Percentiles rank a stretch among this genome's conserved stretches.
These are phyloP conservation scores for Lasioglossum malachurum DNA, from an alignment of 2,888 invertebrate species.

Conservation along the genomic window DNA sequence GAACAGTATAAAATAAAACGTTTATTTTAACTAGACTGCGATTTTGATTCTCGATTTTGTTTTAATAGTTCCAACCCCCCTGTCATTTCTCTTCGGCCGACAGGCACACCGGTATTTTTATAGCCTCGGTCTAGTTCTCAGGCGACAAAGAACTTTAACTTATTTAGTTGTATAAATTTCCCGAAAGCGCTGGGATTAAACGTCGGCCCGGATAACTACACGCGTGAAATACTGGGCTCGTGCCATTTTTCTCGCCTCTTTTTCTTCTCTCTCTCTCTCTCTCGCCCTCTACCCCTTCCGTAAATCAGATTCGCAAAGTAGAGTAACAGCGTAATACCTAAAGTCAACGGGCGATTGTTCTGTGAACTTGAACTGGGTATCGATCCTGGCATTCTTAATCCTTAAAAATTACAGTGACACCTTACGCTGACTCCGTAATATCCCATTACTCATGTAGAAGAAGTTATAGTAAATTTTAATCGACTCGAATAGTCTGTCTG, in stretches of 20 bases:
- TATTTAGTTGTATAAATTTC: constrained; percentile 39
- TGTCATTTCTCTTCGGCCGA: neutral
- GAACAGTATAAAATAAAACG: neutral
- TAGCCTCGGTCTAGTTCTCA: neutral
- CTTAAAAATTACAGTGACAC: neutral
- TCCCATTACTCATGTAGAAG: neutral
- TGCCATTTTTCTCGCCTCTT: constrained; percentile 38
- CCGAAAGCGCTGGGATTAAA: constrained; percentile 38
- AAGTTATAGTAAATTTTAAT: neutral
- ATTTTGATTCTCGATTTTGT: neutral
- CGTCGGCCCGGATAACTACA: constrained; percentile 38
- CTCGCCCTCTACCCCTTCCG: neutral
- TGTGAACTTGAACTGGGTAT: neutral
- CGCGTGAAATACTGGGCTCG: constrained; percentile 39
- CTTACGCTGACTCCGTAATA: neutral
- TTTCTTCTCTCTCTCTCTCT: neutral
- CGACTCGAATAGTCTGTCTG: too few species aligned
- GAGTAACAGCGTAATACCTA: constrained; percentile 14
- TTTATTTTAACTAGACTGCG: neutral
- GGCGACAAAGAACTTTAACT: constrained; percentile 13
- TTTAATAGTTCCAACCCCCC: neutral
- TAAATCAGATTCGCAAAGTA: neutral
- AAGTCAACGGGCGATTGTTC: constrained; percentile 28
- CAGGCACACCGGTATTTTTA: neutral
- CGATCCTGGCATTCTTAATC: neutral